Percentiles rank a stretch among this genome's conserved stretches.
These are phyloP conservation scores for Aphaenogaster ashmeadi DNA, from an alignment of 1,140 invertebrate genomes.

Conservation along the genomic window DNA sequence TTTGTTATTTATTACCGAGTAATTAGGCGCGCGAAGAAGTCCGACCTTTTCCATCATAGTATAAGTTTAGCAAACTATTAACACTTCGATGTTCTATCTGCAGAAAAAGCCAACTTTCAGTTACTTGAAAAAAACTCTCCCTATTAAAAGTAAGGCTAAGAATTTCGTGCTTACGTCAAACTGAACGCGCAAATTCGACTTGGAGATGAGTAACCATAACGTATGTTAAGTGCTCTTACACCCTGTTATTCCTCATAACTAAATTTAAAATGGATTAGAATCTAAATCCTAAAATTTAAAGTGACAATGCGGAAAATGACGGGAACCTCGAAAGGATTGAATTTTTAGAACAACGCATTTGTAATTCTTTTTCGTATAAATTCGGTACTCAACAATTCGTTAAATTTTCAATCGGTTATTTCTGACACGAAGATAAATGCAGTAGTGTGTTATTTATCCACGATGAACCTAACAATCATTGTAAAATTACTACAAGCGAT, in stretches of 20 bases:
- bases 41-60: not conserved
- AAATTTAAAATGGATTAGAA: slow-evolving; percentile 17
- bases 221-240: not conserved
- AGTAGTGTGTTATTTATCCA: not conserved
- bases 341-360: not conserved
- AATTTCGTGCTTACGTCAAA: not conserved
- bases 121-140: not conserved
- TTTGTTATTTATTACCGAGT: slow-evolving; percentile 27
- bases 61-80: slow-evolving; percentile 2
- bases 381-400: not conserved
- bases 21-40: not conserved
- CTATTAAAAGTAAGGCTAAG: not conserved
- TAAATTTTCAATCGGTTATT: not conserved
- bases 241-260: not conserved
- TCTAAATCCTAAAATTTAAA: not conserved
- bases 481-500: slow-evolving; percentile 4
- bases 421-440: not conserved
- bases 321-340: not conserved
- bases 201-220: not conserved
- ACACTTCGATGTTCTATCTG: not conserved
- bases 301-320: not conserved
- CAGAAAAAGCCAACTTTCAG: not conserved
- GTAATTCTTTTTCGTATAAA: not conserved
- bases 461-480: not conserved
- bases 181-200: not conserved